Conservation (phyloP, 2,797 vertebrate genomes). For the Sebastiscus tertius region DNA sequence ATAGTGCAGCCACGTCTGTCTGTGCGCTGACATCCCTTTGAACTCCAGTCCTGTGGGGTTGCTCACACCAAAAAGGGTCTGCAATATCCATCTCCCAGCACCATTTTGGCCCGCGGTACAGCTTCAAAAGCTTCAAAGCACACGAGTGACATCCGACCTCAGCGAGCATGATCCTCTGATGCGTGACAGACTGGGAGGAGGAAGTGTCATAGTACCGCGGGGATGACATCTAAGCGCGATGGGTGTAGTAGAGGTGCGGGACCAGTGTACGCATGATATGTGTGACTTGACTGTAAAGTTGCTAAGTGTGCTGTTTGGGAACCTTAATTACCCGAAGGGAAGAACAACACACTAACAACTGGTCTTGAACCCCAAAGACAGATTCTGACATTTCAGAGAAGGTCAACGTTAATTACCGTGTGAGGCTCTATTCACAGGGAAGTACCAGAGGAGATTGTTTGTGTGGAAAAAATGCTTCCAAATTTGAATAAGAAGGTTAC, state of each 20-base stretch:
- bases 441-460: slow-evolving; percentile 30
- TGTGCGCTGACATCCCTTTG: slow-evolving; percentile 58
- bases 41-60: slow-evolving; percentile 62
- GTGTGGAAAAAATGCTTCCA: slow-evolving; percentile 17
- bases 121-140: slow-evolving; percentile 71
- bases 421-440: slow-evolving; percentile 20
- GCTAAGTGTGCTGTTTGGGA: slow-evolving; percentile 14
- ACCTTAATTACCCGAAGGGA: slow-evolving; percentile 59
- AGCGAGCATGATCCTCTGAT: slow-evolving; percentile 52
- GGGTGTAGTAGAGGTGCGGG: slow-evolving; percentile 19
- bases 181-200: slow-evolving; percentile 36
- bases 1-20: slow-evolving; percentile 24
- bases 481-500: slow-evolving; percentile 41
- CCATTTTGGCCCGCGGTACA: slow-evolving; percentile 43
- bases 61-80: slow-evolving; percentile 32
- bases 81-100: slow-evolving; percentile 48
- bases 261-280: not conserved
- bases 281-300: slow-evolving; percentile 50
- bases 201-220: slow-evolving; percentile 18
- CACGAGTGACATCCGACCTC: slow-evolving; percentile 62
- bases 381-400: slow-evolving; percentile 74
- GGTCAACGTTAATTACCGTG: slow-evolving; percentile 68
- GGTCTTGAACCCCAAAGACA: slow-evolving; percentile 47
- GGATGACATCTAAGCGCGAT: slow-evolving; percentile 29
- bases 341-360: slow-evolving; percentile 49